Base-by-base conservation (phyloP, 2,888 invertebrate species). In the Coleophora deauratella region DNA sequence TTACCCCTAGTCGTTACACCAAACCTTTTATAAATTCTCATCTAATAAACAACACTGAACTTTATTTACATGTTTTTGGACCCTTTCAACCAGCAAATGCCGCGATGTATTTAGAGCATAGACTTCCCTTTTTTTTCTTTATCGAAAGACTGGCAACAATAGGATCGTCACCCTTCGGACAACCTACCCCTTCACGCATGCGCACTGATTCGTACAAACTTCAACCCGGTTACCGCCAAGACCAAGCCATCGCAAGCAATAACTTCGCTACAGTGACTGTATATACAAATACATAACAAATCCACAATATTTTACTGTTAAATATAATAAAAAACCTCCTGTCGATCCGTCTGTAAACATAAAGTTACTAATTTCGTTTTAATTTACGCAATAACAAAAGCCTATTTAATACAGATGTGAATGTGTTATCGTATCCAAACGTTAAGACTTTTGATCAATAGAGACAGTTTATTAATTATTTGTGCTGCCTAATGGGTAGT, bases 111-210 rank as follows among this genome's bases (percentile, higher is more conserved):
- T 3, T 6, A 6, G 21, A 6, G 21, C 21, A 21, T 21, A 21
- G 21, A 21, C 6, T 21, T 21, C 21, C 21, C 53, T 56, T 50
- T 62, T 65, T 66, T 67, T 68, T 63, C 8, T 11, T 60, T 66
- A 66, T 66, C 61, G 64, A 62, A 67, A 54, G 59, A 54, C 70
- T 75, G 73, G 74, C 77, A 79, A 82, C 75, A 80, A 80, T 72
- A 66, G 69, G 56, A 58, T 63, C 62, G 52, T 67, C 66, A 63
- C 72, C 76, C 66, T 59, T 51, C 62, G 57, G 64, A 64, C 66
- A 73, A 79, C 81, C 79, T 61, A 65, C 76, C 79, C 74, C 58
- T 66, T 48, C 51, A 57, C 84, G 82, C 84, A 80, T 82, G 84
- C 84, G 82, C 58, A 41, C 45, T 49, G 40, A 38, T 41, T 39